A percentile compares a stretch with the other conserved stretches of the same genome.
Evolutionary conservation across 2,888 invertebrate species (phyloP).

Genomic region (Acanthacorydalis orientalis): DNA sequence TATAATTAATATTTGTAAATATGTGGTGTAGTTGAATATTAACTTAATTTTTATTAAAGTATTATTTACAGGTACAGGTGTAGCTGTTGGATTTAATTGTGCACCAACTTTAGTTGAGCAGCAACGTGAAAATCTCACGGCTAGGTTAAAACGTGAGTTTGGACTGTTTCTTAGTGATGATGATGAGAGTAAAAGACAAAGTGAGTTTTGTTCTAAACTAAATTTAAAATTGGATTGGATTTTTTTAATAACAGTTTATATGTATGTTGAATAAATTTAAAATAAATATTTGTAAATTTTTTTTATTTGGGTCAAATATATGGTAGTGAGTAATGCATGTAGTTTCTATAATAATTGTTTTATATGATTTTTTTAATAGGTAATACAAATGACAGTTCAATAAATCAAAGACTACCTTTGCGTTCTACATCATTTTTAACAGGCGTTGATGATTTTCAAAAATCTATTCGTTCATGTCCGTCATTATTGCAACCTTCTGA

Average conservation of each 20-base stretch:
- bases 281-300: too few relatives aligned
- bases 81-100: slow-evolving; percentile 49
- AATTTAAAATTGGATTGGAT: not conserved
- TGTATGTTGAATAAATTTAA: too few relatives aligned
- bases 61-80: not conserved
- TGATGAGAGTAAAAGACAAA: slow-evolving; percentile 39
- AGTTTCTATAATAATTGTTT: not conserved
- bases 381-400: not conserved
- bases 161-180: slow-evolving; percentile 55
- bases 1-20: too few relatives aligned
- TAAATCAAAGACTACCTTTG: slow-evolving; percentile 6
- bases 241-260: not conserved
- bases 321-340: too few relatives aligned
- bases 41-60: too few relatives aligned
- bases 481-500: not conserved
- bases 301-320: too few relatives aligned
- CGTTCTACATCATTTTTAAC: slow-evolving; percentile 7
- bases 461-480: not conserved
- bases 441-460: too few relatives aligned
- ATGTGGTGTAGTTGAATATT: too few relatives aligned
- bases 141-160: slow-evolving; percentile 67
- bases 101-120: slow-evolving; percentile 73
- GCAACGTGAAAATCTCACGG: slow-evolving; percentile 74
- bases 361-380: not conserved
- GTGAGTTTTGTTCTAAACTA: slow-evolving; percentile 24